phyloP scores from a whole-genome alignment of 2,888 invertebrate species.

The Macrosoma leucophasiata region DNA sequence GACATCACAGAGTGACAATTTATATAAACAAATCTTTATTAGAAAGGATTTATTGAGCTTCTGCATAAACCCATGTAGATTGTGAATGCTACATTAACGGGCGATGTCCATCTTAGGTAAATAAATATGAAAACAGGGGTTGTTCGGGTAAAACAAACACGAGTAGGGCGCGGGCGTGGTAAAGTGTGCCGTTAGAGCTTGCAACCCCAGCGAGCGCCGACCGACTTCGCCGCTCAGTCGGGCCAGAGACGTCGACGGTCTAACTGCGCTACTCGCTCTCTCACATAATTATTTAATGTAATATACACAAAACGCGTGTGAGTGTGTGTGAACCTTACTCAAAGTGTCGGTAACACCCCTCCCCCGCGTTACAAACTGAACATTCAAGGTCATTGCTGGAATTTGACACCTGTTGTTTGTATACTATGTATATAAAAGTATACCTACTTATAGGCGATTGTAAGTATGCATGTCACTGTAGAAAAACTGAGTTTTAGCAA shows the following conservation, averaged over 20 bases:
- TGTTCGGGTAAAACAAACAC: too few relatives aligned
- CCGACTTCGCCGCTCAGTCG: slow-evolving; percentile 53
- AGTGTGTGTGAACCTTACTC: slow-evolving; percentile 54
- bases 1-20: too few relatives aligned
- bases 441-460: too few relatives aligned
- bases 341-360: slow-evolving; percentile 41
- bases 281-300: slow-evolving; percentile 35
- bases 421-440: slow-evolving; percentile 43
- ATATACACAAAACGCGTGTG: slow-evolving; percentile 50
- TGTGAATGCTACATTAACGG: too few relatives aligned
- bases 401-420: slow-evolving; percentile 65
- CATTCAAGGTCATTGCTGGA: slow-evolving; percentile 56
- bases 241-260: slow-evolving; percentile 42
- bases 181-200: slow-evolving; percentile 33
- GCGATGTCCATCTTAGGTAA: too few relatives aligned
- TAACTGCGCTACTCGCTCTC: slow-evolving; percentile 32
- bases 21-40: too few relatives aligned
- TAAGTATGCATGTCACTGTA: slow-evolving; percentile 12
- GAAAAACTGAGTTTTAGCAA: neutral
- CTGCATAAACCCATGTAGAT: too few relatives aligned
- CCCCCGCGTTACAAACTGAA: slow-evolving; percentile 35
- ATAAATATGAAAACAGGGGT: too few relatives aligned
- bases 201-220: slow-evolving; percentile 50
- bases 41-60: too few relatives aligned
- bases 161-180: slow-evolving; percentile 32